A percentile compares a stretch with the other conserved stretches of the same genome.
Evolutionary conservation across 2,888 invertebrate species (phyloP).

Genomic region (Leucoma salicis): DNA sequence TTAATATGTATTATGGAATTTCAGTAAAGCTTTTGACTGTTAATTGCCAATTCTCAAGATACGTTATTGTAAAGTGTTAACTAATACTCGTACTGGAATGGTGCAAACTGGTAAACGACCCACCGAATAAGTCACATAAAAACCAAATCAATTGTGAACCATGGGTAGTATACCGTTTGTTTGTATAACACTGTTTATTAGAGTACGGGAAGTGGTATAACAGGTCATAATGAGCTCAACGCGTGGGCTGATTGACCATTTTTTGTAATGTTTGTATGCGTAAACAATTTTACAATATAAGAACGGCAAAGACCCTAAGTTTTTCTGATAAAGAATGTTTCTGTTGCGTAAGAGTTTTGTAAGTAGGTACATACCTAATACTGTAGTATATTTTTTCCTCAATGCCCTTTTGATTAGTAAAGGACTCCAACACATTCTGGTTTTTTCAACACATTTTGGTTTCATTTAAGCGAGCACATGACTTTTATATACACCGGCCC

Average conservation of each 20-base stretch:
- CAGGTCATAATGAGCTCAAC: constrained; percentile 4
- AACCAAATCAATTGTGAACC: background rate
- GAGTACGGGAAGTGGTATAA: constrained; percentile 2
- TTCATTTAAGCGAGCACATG: too few relatives aligned
- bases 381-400: too few relatives aligned
- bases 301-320: background rate
- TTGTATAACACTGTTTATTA: constrained; percentile 2
- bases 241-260: constrained; percentile 11
- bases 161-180: constrained; percentile 1
- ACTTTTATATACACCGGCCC: too few relatives aligned
- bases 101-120: background rate
- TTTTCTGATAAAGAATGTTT: background rate
- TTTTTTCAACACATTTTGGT: too few relatives aligned
- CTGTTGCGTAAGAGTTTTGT: background rate
- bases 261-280: background rate
- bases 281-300: background rate
- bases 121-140: background rate
- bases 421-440: too few relatives aligned
- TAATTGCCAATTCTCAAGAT: constrained; percentile 1
- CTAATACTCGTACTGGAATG: background rate
- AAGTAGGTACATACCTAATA: too few relatives aligned
- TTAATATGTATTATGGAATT: too few relatives aligned
- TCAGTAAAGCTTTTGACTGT: background rate
- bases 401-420: too few relatives aligned
- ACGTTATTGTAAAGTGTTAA: constrained; percentile 3